Base-by-base conservation (phyloP, 2,113 vertebrate species). In the Canis aureus region DNA sequence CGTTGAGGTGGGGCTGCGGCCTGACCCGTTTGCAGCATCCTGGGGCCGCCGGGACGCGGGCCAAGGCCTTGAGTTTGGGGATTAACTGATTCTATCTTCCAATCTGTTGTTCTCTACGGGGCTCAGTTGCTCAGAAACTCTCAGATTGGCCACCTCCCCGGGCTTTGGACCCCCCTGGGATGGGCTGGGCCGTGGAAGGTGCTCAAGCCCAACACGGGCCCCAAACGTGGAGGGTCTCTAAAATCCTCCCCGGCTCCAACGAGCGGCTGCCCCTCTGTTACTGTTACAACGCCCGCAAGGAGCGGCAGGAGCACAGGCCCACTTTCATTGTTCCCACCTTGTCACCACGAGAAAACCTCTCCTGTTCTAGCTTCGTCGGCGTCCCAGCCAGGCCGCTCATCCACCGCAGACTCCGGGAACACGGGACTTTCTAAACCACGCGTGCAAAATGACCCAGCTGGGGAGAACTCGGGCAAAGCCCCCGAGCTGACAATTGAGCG, bases 51-150 rank as follows among this genome's bases (percentile, higher is more conserved):
- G 66, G 93, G 93, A 73, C 51, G 13, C 5, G 22, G 38, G 91
- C 73, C 93, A 96, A 95, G 60, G 53, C 81, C 83, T 82, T 32
- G 93, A 92, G 86, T 95, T 93, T 80, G 85, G 62, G 78, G 94
- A 97, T 95, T 95, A 95, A 96, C 67, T 49, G 92, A 85, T 87
- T 95, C 93, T 73, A 49, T 85, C 81, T 90, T 94, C 90, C 60
- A 85, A 53, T 94, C 94, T 96, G 94, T 80, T 92, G 38, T 95
- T 92, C 81, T 38, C 66, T 85, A 74, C 53, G 23, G 91, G 93
- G 53, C 96, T 96, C 94, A 59, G 73, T 94, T 94, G 91, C 64
- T 93, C 43, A 69, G 90, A 97, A 88, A 64, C 64, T 83, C 53
- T 51, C 16, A 94, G 87, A 82, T 71, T 53, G 86, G 64, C 66